Conservation (phyloP, 2,113 vertebrate genomes). For the Puma concolor region DNA sequence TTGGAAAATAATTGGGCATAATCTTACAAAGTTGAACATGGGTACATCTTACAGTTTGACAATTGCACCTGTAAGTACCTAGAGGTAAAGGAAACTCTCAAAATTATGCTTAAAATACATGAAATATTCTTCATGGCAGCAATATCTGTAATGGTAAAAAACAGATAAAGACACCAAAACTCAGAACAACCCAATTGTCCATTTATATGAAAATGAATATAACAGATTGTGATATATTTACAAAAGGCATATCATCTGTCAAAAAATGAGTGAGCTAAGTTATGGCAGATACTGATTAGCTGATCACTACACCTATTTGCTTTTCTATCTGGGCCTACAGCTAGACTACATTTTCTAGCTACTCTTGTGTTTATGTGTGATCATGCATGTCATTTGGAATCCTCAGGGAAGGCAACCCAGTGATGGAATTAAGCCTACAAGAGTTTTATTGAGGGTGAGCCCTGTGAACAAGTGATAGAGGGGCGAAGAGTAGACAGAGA, state of each 20-base stretch:
- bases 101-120: not conserved
- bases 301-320: not conserved
- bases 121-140: not conserved
- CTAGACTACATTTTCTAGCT: not conserved
- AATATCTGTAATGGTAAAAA: not conserved
- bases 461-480: not conserved
- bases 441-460: not conserved
- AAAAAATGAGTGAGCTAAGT: not conserved
- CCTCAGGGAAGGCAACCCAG: not conserved
- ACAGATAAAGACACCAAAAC: not conserved
- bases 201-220: conserved; percentile 12
- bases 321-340: not conserved
- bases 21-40: conserved; percentile 22
- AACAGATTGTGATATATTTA: not conserved
- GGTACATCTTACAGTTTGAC: not conserved
- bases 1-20: not conserved
- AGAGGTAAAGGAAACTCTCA: conserved; percentile 9
- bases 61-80: not conserved
- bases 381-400: not conserved
- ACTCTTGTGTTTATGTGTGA: not conserved
- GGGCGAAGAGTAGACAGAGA: not conserved
- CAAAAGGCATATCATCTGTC: not conserved
- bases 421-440: not conserved
- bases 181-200: not conserved
- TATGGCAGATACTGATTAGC: not conserved